These are phyloP conservation scores for Caerostris extrusa DNA, from an alignment of 1,140 invertebrate genomes.

Conservation along the genomic window DNA sequence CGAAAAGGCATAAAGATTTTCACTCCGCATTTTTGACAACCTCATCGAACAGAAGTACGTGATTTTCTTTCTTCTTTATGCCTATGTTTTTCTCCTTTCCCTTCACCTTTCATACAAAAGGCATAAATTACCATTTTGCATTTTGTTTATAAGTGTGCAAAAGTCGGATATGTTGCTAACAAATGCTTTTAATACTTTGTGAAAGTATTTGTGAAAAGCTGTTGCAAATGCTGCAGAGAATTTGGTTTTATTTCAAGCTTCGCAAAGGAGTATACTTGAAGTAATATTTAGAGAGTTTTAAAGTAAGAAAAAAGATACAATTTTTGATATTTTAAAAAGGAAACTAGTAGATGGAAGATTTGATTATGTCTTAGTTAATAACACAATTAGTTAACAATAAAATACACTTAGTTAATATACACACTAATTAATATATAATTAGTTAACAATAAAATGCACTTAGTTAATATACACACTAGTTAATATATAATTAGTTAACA, in stretches of 20 bases:
- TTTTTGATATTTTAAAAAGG: no score
- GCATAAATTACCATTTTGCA: neutral
- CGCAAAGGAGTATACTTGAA: neutral
- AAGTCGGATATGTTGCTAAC: neutral
- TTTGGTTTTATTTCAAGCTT: neutral
- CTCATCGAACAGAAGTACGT: slow-evolving; percentile 31
- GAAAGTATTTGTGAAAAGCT: slow-evolving; percentile 4
- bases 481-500: no score
- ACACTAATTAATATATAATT: no score
- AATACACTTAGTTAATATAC: no score
- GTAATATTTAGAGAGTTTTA: no score
- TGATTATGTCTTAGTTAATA: no score
- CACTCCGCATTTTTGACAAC: slow-evolving; percentile 28
- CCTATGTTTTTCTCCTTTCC: neutral
- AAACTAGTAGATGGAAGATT: no score
- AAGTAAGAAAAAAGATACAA: no score
- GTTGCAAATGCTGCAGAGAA: neutral
- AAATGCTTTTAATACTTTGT: neutral
- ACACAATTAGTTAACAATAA: no score
- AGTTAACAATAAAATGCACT: no score
- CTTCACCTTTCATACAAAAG: neutral
- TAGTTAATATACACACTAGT: no score
- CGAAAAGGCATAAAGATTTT: slow-evolving; percentile 51
- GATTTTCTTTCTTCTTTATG: slow-evolving; percentile 21
- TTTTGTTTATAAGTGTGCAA: neutral